Evolutionary conservation across 2,888 invertebrate species (phyloP).

Genomic region (Entomobrya proxima): DNA sequence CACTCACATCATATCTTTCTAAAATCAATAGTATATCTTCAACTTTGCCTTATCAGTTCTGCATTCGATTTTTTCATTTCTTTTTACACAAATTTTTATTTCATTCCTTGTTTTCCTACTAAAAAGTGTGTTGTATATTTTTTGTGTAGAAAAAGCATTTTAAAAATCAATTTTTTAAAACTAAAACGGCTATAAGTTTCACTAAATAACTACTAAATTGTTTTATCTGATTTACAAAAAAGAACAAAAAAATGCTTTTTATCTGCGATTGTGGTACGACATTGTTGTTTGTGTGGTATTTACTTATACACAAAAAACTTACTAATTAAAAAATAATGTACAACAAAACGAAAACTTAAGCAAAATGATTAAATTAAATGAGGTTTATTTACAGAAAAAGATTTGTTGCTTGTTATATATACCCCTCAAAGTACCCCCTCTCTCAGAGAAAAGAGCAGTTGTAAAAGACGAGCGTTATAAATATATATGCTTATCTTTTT

Average conservation of each 20-base stretch:
- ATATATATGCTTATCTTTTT: background rate
- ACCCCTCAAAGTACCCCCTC: slow-evolving; percentile 67
- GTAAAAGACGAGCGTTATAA: background rate
- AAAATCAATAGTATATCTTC: background rate
- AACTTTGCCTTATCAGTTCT: slow-evolving; percentile 27
- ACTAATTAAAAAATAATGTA: background rate
- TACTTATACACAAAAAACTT: background rate
- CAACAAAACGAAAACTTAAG: background rate
- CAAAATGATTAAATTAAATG: background rate
- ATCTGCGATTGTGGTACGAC: slow-evolving; percentile 32
- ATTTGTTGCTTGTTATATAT: background rate
- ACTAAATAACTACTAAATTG: too few relatives aligned
- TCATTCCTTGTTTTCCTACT: background rate
- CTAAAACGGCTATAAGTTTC: too few relatives aligned
- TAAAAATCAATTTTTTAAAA: background rate
- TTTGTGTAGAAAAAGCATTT: background rate
- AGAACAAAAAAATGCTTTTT: slow-evolving; percentile 25
- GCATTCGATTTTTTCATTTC: background rate
- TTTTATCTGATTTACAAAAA: too few relatives aligned
- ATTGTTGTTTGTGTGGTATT: background rate
- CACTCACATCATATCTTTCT: background rate
- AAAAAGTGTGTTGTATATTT: background rate
- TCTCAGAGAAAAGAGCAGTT: slow-evolving; percentile 7
- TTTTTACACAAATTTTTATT: slow-evolving; percentile 20
- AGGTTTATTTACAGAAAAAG: background rate